These are phyloP conservation scores for Panagrolaimus sp. DNA, from an alignment of 1,140 invertebrate species.

Conservation along the genomic window DNA sequence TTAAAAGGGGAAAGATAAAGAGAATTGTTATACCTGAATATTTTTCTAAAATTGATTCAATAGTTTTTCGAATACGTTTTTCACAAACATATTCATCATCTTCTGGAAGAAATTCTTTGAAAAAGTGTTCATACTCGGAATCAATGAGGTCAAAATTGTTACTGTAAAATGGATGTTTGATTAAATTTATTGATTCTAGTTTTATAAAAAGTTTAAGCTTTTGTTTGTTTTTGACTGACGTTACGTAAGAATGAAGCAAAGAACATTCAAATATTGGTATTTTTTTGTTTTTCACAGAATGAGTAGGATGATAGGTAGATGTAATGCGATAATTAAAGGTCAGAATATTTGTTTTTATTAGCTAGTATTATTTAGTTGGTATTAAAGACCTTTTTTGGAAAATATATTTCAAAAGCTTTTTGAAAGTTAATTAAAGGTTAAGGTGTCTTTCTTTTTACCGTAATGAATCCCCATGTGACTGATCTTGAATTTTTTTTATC, in stretches of 20 bases:
- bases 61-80: constrained; percentile 26
- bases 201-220: no score
- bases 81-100: constrained; percentile 40
- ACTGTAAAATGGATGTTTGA: constrained; percentile 27
- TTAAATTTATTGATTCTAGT: not conserved
- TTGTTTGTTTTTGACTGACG: no score
- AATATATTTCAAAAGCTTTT: no score
- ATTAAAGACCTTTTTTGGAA: no score
- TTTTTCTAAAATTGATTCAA: constrained; percentile 38
- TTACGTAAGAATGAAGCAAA: not conserved
- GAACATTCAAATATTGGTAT: no score
- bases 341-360: no score
- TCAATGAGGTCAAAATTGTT: constrained; percentile 29
- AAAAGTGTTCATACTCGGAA: constrained; percentile 33
- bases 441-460: not conserved
- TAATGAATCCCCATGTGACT: not conserved
- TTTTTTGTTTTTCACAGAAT: no score
- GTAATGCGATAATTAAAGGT: not conserved
- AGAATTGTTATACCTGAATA: constrained; percentile 34
- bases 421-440: no score
- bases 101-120: constrained; percentile 34
- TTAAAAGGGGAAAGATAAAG: not conserved
- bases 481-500: no score
- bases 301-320: no score
- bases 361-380: no score